Evolutionary conservation across 30 jellyfish, hydroid and myxozoan species (phyloP).

Genomic region (Phacellophora camtschatica): DNA sequence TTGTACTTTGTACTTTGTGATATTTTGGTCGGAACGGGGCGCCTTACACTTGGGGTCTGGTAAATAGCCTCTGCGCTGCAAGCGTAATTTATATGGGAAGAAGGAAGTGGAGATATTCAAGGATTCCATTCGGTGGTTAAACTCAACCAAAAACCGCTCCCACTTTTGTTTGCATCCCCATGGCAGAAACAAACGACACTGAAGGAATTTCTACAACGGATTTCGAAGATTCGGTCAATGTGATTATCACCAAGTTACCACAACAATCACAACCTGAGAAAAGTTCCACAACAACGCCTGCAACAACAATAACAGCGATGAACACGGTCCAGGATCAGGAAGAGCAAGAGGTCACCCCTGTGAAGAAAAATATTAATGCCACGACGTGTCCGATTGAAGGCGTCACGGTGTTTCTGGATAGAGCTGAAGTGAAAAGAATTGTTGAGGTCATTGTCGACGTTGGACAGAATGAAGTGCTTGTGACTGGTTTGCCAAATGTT

Average conservation of each 20-base stretch:
- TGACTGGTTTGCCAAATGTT: conserved; percentile 73
- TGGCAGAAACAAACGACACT: too few species aligned
- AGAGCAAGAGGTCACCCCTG: not conserved
- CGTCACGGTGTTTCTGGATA: conserved; percentile 90
- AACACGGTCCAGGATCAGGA: not conserved
- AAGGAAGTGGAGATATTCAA: too few species aligned
- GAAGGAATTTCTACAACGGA: not conserved
- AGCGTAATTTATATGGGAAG: too few species aligned
- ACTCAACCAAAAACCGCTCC: too few species aligned
- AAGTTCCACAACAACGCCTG: too few species aligned
- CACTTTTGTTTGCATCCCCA: conserved; percentile 46
- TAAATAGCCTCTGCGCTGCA: too few species aligned
- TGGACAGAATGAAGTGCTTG: conserved; percentile 72
- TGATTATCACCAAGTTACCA: not conserved
- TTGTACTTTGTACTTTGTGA: too few species aligned
- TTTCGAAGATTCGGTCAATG: not conserved
- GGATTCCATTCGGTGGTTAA: too few species aligned
- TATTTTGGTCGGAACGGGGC: too few species aligned
- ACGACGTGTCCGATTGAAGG: conserved; percentile 71
- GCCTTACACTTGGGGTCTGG: too few species aligned
- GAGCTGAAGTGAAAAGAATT: conserved; percentile 91
- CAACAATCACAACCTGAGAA: too few species aligned
- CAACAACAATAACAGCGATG: not conserved
- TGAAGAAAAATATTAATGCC: not conserved
- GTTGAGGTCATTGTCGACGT: conserved; percentile 31